These are phyloP conservation scores for Rhabdomys pumilio DNA, from an alignment of 2,797 vertebrate species.

Conservation along the genomic window DNA sequence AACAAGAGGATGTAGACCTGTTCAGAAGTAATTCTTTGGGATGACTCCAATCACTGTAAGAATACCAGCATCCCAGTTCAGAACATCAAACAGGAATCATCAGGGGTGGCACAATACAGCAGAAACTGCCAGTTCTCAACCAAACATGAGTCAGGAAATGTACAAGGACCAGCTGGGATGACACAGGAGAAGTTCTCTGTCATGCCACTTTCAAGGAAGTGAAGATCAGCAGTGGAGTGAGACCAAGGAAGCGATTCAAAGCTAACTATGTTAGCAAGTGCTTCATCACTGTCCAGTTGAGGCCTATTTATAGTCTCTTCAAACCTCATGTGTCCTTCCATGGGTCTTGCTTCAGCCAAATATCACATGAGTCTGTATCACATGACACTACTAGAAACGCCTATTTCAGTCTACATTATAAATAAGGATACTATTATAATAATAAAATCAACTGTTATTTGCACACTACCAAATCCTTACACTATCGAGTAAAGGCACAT, in stretches of 20 bases:
- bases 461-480: background rate
- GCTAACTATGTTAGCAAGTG: background rate
- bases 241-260: background rate
- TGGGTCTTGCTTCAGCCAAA: background rate
- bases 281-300: background rate
- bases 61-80: background rate
- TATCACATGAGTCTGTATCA: background rate
- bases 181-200: background rate
- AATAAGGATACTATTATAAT: background rate
- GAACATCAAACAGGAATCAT: background rate
- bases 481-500: background rate
- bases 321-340: background rate
- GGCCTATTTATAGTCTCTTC: background rate
- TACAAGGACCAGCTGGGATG: background rate
- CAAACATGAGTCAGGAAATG: background rate
- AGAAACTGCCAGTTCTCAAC: background rate
- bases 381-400: background rate
- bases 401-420: background rate
- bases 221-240: background rate
- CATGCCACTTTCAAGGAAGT: background rate
- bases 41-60: background rate
- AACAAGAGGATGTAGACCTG: background rate
- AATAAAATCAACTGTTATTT: background rate
- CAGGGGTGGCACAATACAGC: background rate
- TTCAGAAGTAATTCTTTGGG: background rate